phyloP scores from a whole-genome alignment of 1,140 invertebrate species.

The Drosophila orena region DNA sequence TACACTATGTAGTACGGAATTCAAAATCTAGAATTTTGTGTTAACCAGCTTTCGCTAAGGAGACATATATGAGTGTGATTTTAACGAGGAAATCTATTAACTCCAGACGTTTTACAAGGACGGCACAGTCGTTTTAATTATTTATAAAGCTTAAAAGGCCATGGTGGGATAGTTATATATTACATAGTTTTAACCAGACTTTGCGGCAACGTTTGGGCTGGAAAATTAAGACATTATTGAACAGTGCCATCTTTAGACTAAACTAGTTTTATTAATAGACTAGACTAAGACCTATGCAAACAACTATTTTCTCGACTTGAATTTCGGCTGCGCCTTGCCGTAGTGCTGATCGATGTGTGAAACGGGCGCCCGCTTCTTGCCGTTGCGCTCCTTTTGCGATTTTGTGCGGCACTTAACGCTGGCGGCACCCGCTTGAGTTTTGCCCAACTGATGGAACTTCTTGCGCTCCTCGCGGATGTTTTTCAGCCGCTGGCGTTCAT shows the following conservation, averaged over 20 bases:
- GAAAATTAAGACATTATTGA: no score
- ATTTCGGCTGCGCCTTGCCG: slow-evolving; percentile 75
- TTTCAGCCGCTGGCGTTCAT: slow-evolving; percentile 82
- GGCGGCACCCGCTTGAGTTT: slow-evolving; percentile 85
- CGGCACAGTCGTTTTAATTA: no score
- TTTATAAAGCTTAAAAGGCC: no score
- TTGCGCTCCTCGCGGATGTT: slow-evolving; percentile 78
- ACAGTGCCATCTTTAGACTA: neutral
- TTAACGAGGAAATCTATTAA: no score
- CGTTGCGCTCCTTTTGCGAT: slow-evolving; percentile 67
- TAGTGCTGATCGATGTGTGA: slow-evolving; percentile 77
- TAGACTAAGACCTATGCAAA: neutral
- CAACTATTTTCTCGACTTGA: slow-evolving; percentile 71
- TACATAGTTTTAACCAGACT: no score
- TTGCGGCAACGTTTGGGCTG: no score
- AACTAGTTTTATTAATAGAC: slow-evolving; percentile 2
- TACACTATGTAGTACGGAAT: no score
- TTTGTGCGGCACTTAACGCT: slow-evolving; percentile 85
- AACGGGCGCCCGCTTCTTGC: slow-evolving; percentile 79
- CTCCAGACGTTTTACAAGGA: no score
- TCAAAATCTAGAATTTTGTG: no score
- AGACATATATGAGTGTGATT: no score
- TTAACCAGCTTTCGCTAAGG: no score
- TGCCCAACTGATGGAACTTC: slow-evolving; percentile 85
- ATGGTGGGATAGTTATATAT: no score